Evolutionary conservation across 2,797 vertebrate genomes (phyloP).

Genomic region (Spea hammondii): DNA sequence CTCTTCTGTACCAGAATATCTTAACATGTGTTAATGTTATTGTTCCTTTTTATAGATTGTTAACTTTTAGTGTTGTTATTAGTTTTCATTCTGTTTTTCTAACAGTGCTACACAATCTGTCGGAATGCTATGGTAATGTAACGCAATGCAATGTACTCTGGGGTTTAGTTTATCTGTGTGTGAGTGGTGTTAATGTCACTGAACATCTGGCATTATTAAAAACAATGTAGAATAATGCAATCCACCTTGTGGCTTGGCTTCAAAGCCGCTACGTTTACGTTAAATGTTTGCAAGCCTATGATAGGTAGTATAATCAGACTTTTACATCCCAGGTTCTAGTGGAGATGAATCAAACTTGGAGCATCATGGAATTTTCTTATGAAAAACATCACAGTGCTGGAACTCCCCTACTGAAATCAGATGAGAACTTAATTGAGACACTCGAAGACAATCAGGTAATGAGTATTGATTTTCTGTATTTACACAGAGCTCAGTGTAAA

Average conservation of each 20-base stretch:
- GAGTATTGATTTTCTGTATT: not conserved
- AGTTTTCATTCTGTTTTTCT: no score
- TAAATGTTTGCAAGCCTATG: no score
- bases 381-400: conserved; percentile 66
- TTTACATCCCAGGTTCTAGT: conserved; percentile 64
- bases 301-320: not conserved
- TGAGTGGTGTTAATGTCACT: not conserved
- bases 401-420: conserved; percentile 72
- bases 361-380: conserved; percentile 70
- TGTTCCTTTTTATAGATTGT: no score
- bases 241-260: no score
- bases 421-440: conserved; percentile 80
- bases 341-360: conserved; percentile 74
- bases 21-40: no score
- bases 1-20: no score
- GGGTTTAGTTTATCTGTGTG: not conserved
- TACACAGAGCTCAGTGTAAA: not conserved
- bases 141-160: no score
- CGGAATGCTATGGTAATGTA: no score
- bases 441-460: conserved; percentile 75
- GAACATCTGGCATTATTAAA: not conserved
- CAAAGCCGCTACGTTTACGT: no score
- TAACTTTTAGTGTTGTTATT: no score
- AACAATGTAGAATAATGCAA: not conserved
- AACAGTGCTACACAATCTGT: no score